These are phyloP conservation scores for Tetragnatha versicolor DNA, from an alignment of 1,140 invertebrate species.

Conservation along the genomic window DNA sequence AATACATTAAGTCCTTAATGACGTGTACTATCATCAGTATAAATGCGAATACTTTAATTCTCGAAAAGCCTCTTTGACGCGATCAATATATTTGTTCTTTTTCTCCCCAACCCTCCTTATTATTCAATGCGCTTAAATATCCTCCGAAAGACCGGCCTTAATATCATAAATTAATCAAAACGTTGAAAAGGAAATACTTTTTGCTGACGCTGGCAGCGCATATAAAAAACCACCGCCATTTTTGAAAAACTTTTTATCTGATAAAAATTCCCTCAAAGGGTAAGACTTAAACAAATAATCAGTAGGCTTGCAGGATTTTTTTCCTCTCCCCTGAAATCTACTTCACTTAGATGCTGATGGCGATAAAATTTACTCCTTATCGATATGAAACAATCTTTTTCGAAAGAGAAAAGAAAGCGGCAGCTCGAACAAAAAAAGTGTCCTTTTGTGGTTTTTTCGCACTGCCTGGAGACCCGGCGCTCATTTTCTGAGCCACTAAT, in stretches of 20 bases:
- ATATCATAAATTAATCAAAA: neutral
- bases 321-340: neutral
- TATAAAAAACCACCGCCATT: neutral
- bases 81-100: too few relatives aligned
- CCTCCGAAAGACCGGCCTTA: neutral
- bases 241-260: slow-evolving; percentile 2
- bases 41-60: too few relatives aligned
- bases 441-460: neutral
- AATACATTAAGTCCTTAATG: too few relatives aligned
- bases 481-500: slow-evolving; percentile 39
- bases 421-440: neutral
- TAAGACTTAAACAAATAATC: slow-evolving; percentile 36
- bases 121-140: too few relatives aligned
- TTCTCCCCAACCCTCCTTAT: too few relatives aligned
- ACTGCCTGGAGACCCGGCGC: neutral
- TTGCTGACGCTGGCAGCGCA: neutral
- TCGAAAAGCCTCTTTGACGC: too few relatives aligned
- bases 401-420: slow-evolving; percentile 2
- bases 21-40: too few relatives aligned
- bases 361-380: slow-evolving; percentile 30
- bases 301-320: neutral
- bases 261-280: neutral
- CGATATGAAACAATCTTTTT: slow-evolving; percentile 35
- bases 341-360: slow-evolving; percentile 10
- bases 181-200: neutral